Evolutionary conservation across 2,888 invertebrate species (phyloP), one percentile per base, ranked within the genome.

Genomic region (Agrilus mali): DNA sequence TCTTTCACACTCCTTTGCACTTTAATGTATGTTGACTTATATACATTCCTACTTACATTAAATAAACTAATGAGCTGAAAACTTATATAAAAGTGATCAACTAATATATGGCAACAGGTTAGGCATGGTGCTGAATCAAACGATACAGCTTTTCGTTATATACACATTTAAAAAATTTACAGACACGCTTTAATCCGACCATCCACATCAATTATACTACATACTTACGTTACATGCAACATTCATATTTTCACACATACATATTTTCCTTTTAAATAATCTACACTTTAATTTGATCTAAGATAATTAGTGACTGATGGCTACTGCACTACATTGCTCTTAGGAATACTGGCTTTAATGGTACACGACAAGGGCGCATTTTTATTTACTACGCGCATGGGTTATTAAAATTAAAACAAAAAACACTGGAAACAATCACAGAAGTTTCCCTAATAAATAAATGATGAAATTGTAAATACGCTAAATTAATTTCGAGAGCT

Each of bases 311-410:
- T 66, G 65, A 65, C 64, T 65, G 47, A 48, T 36, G 51, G 52
- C 57, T 58, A 27, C 44, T 44, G 55, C 42, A 53, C 51, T 56
- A 54, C 53, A 52, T 50, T 55, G 54, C 55, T 58, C 55, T 61
- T 63, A 65, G 61, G 63, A 64, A 64, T 64, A 65, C 65, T 65
- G 66, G 63, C 61, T 54, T 61, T 47, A 53, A 50, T 47, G 50
- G 47, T 49, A 51, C 47, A 50, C 48, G 48, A 52, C 44, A 50
- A 43, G 42, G 42, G 48, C 42, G 48, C 48, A 46, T 48, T 36
- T 31, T 45, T 43, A 43, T 35, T 40, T 48, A 45, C 44, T 42
- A 46, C 42, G 41, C 40, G 14, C 38, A 35, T 38, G 42, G 46
- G 27, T 27, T 27, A 27, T 8, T 27, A 27, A 27, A 27, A 27